A percentile compares a stretch with the other conserved stretches of the same genome.
Conservation (phyloP, 2,888 invertebrate genomes). For the Helobdella robusta region DNA sequence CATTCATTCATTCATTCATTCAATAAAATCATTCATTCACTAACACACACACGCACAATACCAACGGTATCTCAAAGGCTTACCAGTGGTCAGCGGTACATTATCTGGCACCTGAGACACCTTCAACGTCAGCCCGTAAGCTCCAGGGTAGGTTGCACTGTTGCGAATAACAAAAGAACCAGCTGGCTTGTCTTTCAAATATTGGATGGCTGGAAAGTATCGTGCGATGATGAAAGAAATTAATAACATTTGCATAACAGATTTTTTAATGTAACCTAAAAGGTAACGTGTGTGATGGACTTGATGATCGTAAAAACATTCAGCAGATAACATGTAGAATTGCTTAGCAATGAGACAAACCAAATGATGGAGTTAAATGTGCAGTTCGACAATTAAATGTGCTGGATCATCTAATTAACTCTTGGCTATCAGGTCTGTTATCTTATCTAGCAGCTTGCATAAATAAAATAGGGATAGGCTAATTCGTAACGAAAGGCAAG, state of each 20-base stretch:
- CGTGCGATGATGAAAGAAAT: neutral
- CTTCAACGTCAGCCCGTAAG: slow-evolving; percentile 86
- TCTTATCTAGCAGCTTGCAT: too few species aligned
- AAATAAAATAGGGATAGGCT: too few species aligned
- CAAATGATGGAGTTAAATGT: too few species aligned
- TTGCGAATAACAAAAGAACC: slow-evolving; percentile 94
- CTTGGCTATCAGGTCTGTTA: neutral
- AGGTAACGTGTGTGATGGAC: too few species aligned
- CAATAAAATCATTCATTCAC: neutral
- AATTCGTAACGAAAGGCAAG: too few species aligned
- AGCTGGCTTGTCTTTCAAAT: slow-evolving; percentile 74
- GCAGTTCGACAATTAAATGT: too few species aligned
- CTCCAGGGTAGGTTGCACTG: slow-evolving; percentile 90
- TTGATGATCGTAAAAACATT: too few species aligned
- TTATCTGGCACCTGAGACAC: slow-evolving; percentile 73
- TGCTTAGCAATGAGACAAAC: too few species aligned
- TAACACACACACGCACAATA: neutral
- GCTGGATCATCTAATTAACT: too few species aligned
- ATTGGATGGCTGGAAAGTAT: slow-evolving; percentile 68
- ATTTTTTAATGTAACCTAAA: neutral
- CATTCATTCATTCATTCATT: too few species aligned
- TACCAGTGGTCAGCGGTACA: slow-evolving; percentile 45
- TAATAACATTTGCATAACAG: neutral
- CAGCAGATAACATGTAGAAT: too few species aligned
- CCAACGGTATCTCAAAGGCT: neutral